Percentiles rank a stretch among this genome's conserved stretches.
These are phyloP conservation scores for Arizona elegans DNA, from an alignment of 2,113 vertebrate genomes.

Conservation along the genomic window DNA sequence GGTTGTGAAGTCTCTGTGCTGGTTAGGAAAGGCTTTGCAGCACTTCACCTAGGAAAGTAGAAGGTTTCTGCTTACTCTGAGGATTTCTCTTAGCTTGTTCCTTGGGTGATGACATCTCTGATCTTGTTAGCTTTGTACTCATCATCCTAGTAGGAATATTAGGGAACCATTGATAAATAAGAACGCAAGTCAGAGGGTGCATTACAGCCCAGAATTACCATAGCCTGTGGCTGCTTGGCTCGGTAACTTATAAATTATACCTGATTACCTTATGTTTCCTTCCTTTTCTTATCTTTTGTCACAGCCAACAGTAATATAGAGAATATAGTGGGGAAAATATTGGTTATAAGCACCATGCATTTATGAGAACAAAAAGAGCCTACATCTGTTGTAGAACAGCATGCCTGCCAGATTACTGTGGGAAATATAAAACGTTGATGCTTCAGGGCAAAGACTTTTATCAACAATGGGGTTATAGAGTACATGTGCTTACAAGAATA, in stretches of 20 bases:
- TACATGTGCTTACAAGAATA: slow-evolving; percentile 11
- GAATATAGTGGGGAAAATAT: neutral
- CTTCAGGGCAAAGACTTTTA: slow-evolving; percentile 12
- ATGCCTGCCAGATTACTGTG: slow-evolving; percentile 8
- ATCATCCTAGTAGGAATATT: neutral
- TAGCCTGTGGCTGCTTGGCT: neutral
- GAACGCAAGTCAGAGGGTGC: neutral
- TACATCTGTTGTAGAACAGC: slow-evolving; percentile 2
- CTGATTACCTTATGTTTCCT: neutral
- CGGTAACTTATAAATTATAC: neutral
- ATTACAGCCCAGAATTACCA: neutral
- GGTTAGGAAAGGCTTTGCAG: neutral
- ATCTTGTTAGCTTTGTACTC: neutral
- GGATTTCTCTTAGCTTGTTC: neutral
- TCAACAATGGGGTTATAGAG: slow-evolving; percentile 1
- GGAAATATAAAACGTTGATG: neutral
- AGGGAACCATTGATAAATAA: neutral
- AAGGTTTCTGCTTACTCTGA: neutral
- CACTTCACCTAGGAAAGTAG: neutral
- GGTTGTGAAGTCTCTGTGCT: neutral
- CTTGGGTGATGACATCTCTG: neutral
- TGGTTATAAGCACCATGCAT: neutral
- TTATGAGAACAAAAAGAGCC: neutral
- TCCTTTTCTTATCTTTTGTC: neutral
- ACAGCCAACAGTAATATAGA: neutral